Evolutionary conservation across 30 jellyfish, hydroid and myxozoan genomes (phyloP).

Genomic region (Calvadosia cruxmelitensis): DNA sequence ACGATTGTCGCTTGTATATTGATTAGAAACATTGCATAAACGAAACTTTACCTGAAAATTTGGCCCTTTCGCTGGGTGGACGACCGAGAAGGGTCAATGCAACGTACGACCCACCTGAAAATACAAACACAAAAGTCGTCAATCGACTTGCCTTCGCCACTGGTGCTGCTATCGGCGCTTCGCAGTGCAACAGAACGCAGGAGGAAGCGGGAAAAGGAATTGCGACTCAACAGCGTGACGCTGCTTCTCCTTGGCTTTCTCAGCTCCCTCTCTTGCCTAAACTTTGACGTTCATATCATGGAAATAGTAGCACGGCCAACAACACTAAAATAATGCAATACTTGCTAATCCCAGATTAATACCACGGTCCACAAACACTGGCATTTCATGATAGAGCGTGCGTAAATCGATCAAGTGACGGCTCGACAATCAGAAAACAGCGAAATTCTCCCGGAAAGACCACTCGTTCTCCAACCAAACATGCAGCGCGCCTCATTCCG

Average conservation of each 20-base stretch:
- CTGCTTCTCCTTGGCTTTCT: no score
- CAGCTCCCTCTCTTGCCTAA: no score
- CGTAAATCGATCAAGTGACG: neutral
- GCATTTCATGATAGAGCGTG: neutral
- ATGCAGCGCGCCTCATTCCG: neutral
- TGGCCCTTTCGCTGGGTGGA: slow-evolving; percentile 4
- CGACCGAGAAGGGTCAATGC: slow-evolving; percentile 86
- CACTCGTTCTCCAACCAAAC: neutral
- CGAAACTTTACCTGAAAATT: neutral
- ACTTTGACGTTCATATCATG: no score
- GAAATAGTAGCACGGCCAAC: no score
- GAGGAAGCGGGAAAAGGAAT: neutral
- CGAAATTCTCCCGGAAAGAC: neutral
- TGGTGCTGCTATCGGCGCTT: neutral
- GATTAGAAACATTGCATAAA: neutral
- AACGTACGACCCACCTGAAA: slow-evolving; percentile 82
- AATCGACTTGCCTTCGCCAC: no score
- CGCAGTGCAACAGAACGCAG: neutral
- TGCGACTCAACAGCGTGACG: neutral
- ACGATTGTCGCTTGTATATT: neutral
- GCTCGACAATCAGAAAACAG: neutral
- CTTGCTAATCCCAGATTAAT: neutral
- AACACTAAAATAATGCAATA: no score
- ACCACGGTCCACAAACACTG: neutral
- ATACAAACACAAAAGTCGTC: slow-evolving; percentile 2